Evolutionary conservation across 2,113 vertebrate genomes (phyloP), one percentile per base, ranked within the genome.

Genomic region (Crocuta crocuta): DNA sequence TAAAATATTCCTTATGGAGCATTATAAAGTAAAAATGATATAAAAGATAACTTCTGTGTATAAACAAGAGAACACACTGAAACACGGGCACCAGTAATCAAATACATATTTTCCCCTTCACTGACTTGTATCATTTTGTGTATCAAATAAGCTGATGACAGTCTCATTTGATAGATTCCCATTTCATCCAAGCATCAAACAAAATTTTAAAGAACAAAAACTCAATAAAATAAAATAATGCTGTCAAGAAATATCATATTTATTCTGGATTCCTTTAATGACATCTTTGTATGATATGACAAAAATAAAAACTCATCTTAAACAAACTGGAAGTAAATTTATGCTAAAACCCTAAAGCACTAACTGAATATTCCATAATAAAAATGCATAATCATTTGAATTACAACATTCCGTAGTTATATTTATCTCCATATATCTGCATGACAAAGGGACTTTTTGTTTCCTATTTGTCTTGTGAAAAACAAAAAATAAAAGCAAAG

Each of bases 371-470:
- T 93, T 23, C 1, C 9, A 16, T 24, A 65, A 63, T 78, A 95
- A 96, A 81, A 81, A 58, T 55, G 4, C 4, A 66, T n/a, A n/a
- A 71, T 63, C 71, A 83, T 76, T 96, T 96, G 63, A 45, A 90
- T n/a, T 96, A 70, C 78, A 97, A 90, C 7, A 39, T 79, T 86
- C 5, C 53, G 31, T 81, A 93, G 87, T 95, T 98, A 82, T 66
- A 73, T 89, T 45, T 81, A 89, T 39, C 19, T 33, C 2, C 4
- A 24, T 35, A 55, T 96, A 95, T 84, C 66, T 97, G 2, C 91
- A 95, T 68, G 58, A 73, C 39, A 87, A 79, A n/a, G 76, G 28
- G 10, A 6, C 1, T 76, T 97, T 92, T 43, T 48, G 6, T 85
- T 97, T 12, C 7, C 10, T 88, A 17, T 35, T 45, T 96, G 97